Base-by-base conservation (phyloP, 1,140 invertebrate genomes). In the Hypsibius dujardini region DNA sequence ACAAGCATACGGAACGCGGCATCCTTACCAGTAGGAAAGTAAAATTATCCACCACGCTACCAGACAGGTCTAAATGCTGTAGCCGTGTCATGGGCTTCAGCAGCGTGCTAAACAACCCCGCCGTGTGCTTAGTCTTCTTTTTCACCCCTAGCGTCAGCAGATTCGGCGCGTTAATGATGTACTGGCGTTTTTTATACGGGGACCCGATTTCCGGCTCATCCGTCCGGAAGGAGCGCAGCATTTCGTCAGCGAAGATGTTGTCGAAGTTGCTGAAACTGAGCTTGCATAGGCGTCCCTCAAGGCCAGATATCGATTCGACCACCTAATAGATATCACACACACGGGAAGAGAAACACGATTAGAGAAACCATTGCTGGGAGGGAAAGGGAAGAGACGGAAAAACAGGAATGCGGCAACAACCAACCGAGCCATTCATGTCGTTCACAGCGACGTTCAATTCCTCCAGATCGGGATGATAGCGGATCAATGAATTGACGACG, bases 261-360 rank as follows among this genome's bases (percentile, higher is more conserved):
- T 67, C 12, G 42, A 67, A 67, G 42, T 67, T 67, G 42, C 45
- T 3, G 62, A 67, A 67, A 67, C 45, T 67, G 12, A 67, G 62
- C 62, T 67, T 67, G 7, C 12, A 14, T 42, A 67, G 45, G 3
- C 62, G 62, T 42, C 12, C 12, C 42, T 42, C 42, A 12, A 67
- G 45, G 3, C 42, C 3, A 7, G 62, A 14, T 14, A 67, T 67
- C 12, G 7, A 3, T 67, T 67, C 62, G 7, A 67, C 42, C 42
- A 67, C n/a, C n/a, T n/a, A n/a, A n/a, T n/a, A n/a, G n/a, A n/a
- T n/a, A n/a, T n/a, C n/a, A n/a, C n/a, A n/a, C n/a, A n/a, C n/a
- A n/a, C n/a, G n/a, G n/a, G n/a, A n/a, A n/a, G n/a, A n/a, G n/a
- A n/a, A n/a, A n/a, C n/a, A n/a, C n/a, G n/a, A n/a, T n/a, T n/a